These are phyloP conservation scores for Eolophus roseicapilla DNA, from an alignment of 2,113 vertebrate genomes.

Conservation along the genomic window DNA sequence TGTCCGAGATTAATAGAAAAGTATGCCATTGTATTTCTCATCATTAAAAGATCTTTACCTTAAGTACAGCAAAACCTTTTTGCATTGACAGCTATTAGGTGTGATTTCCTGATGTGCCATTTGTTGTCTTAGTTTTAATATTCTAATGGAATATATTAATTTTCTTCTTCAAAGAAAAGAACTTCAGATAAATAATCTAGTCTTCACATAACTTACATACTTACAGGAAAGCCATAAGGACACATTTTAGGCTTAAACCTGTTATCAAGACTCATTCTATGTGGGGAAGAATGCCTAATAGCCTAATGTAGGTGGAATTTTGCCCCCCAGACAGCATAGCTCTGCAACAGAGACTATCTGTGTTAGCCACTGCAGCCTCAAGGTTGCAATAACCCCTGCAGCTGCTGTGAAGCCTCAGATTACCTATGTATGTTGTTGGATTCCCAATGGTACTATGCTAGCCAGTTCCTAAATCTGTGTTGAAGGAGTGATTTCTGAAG, in stretches of 20 bases:
- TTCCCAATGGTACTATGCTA: not conserved
- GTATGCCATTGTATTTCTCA: not conserved
- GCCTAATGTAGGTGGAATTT: not conserved
- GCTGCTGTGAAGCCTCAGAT: not conserved
- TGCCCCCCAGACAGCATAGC: not conserved
- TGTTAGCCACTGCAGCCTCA: not conserved
- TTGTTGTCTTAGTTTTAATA: not conserved
- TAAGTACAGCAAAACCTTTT: not conserved
- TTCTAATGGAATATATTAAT: not conserved
- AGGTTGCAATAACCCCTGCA: not conserved
- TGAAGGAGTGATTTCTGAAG: not conserved
- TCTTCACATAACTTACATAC: not conserved
- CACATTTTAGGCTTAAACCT: not conserved
- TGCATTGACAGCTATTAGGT: not conserved
- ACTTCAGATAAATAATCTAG: not conserved
- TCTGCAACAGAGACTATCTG: not conserved
- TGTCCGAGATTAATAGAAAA: not conserved
- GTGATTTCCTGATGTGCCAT: not conserved
- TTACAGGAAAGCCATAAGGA: not conserved
- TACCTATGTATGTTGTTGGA: not conserved
- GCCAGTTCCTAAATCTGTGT: rapidly evolving
- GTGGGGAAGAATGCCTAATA: not conserved
- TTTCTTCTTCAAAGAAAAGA: not conserved
- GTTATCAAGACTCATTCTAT: not conserved
- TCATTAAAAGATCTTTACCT: not conserved